Base-by-base conservation (phyloP, 2,113 vertebrate genomes). In the Meriones unguiculatus region DNA sequence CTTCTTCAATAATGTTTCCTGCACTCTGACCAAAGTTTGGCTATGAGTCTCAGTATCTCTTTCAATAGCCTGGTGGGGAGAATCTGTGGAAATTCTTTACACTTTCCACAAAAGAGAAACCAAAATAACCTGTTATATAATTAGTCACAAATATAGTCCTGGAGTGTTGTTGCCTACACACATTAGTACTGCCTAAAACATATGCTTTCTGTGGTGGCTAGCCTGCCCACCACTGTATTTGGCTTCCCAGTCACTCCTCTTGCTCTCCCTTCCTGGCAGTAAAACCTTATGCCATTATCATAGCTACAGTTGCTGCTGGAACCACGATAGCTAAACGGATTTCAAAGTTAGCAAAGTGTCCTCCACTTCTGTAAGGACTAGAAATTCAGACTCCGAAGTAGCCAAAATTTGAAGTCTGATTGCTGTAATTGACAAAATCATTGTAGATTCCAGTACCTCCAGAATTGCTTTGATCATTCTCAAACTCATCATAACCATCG, bases 251-350 rank as follows among this genome's bases (percentile, higher is more conserved):
- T 20, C 77, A 54, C 4, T 98, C 98, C 98, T 98, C 98, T 99
- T 98, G 98, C 98, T 99, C 98, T 98, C 98, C 98, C 98, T 98
- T 99, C n/a, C 14, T 89, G 88, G 17, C 12, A 89, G 46, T 78
- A 67, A 90, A 78, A 52, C 18, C 11, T 64, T 8, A 28, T 59
- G 7, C 30, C 32, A n/a, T 41, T 65, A 13, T 0, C 59, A 35
- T 52, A n/a, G 41, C 41, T n/a, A 50, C 13, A n/a, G 59, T 46
- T 65, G 59, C 22, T 78, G 18, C 41, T 90, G 11, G 41, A 54
- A 78, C 62, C 24, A 35, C 62, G 13, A 67, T 52, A 28, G 20
- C 13, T 35, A 78, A 13, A 3, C 50, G 35, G 10, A 17, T 17
- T 65, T n/a, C 4, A 22, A 32, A 10, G 24, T 64, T 77, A 14